These are phyloP conservation scores for Bombylius discolor DNA, from an alignment of 2,888 invertebrate species.

Conservation along the genomic window DNA sequence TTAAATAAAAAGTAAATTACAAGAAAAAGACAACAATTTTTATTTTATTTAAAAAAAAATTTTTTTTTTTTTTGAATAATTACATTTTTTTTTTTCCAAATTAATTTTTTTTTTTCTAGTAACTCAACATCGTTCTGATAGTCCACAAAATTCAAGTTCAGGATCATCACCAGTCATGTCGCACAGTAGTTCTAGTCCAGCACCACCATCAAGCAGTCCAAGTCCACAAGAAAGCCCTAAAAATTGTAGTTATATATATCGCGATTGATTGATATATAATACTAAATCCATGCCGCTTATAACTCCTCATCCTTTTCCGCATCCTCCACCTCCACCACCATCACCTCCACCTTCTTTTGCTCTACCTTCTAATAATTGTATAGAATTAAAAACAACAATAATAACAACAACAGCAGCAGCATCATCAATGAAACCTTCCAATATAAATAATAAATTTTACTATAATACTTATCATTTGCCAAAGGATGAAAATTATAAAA, in stretches of 20 bases:
- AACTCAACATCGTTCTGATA: slow-evolving; percentile 39
- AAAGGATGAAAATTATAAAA: too few species aligned
- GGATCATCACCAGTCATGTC: slow-evolving; percentile 39
- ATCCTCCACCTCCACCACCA: slow-evolving; percentile 2
- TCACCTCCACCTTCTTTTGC: not conserved
- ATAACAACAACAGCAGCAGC: slow-evolving; percentile 4
- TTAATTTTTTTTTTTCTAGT: slow-evolving; percentile 22
- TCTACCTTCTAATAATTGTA: too few species aligned
- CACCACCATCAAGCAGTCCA: slow-evolving; percentile 38
- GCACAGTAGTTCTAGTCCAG: slow-evolving; percentile 39
- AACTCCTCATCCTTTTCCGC: not conserved
- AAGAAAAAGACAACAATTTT: too few species aligned
- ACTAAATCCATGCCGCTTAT: slow-evolving; percentile 37
- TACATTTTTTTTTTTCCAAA: not conserved
- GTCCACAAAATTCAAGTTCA: slow-evolving; percentile 38
- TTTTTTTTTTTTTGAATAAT: not conserved
- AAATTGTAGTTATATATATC: slow-evolving; percentile 39
- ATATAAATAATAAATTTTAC: too few species aligned
- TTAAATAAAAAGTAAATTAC: too few species aligned
- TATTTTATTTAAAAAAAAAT: not conserved
- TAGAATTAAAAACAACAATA: not conserved
- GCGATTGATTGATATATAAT: slow-evolving; percentile 39
- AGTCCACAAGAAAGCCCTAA: slow-evolving; percentile 40
- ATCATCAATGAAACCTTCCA: slow-evolving; percentile 11
- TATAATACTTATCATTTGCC: too few species aligned